phyloP scores from a whole-genome alignment of 1,140 invertebrate species.

The Oreohelix idahoensis region DNA sequence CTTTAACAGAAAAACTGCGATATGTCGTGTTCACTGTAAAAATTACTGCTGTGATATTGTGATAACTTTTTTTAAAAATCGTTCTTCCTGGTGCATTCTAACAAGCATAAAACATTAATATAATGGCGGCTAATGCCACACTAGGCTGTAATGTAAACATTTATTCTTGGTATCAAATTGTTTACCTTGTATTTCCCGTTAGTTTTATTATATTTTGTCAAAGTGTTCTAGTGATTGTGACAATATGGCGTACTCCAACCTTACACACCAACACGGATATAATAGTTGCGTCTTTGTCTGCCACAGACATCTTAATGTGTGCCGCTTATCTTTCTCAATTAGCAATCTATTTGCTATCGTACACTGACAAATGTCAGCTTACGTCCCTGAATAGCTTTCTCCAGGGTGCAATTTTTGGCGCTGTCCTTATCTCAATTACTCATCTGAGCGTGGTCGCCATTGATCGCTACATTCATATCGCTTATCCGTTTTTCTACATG shows the following conservation, averaged over 20 bases:
- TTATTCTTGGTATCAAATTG: no score
- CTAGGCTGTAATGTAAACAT: no score
- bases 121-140: no score
- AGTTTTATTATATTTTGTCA: background rate
- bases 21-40: no score
- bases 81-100: no score
- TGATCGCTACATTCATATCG: constrained; percentile 1
- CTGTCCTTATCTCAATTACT: background rate
- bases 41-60: no score
- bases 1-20: no score
- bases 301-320: background rate
- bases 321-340: background rate
- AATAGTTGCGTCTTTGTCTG: background rate
- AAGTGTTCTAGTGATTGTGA: background rate
- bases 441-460: background rate
- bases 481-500: background rate
- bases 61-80: no score
- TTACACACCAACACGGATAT: background rate
- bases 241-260: background rate
- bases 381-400: background rate
- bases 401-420: background rate
- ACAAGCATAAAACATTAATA: no score
- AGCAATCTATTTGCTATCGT: background rate
- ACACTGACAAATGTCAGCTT: background rate
- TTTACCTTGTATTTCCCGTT: background rate